These are phyloP conservation scores for Acrocyrtus sp. DNA, from an alignment of 2,888 invertebrate genomes.

Conservation along the genomic window DNA sequence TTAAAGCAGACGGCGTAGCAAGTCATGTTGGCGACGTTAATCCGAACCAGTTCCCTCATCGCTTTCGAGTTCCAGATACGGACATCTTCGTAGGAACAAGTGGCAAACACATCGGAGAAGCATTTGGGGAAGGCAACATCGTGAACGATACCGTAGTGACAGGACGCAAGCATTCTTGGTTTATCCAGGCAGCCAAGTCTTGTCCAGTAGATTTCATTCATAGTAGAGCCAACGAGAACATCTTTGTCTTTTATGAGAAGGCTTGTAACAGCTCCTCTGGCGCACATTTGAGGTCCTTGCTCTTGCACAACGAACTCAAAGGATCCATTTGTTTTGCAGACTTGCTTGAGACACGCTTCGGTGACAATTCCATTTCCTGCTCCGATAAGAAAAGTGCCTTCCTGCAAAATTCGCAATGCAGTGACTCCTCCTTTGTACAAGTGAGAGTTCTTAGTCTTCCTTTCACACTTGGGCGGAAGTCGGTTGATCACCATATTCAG, in stretches of 20 bases:
- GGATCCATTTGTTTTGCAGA: conserved; percentile 45
- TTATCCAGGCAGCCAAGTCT: conserved; percentile 75
- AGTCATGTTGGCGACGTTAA: conserved; percentile 86
- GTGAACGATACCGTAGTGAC: conserved; percentile 83
- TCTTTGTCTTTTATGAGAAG: conserved; percentile 73
- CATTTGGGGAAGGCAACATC: conserved; percentile 80
- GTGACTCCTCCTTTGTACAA: conserved; percentile 62
- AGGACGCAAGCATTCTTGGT: conserved; percentile 71
- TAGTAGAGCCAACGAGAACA: conserved; percentile 80
- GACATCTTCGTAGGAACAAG: conserved; percentile 84
- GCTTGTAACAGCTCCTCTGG: conserved; percentile 77
- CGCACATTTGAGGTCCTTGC: conserved; percentile 59
- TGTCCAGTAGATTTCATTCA: conserved; percentile 84
- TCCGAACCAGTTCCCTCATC: conserved; percentile 82
- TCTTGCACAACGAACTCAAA: conserved; percentile 52
- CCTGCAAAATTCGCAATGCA: conserved; percentile 52
- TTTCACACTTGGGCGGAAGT: conserved; percentile 49
- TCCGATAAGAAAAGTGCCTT: conserved; percentile 73
- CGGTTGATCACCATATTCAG: conserved; percentile 50
- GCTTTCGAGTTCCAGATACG: conserved; percentile 84
- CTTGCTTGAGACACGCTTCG: conserved; percentile 64
- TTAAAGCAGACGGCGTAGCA: conserved; percentile 83
- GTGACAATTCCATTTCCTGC: conserved; percentile 87
- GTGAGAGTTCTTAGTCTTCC: conserved; percentile 58
- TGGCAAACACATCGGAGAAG: conserved; percentile 77